Percentiles rank a stretch among this genome's conserved stretches.
These are phyloP conservation scores for Bambusicola thoracicus DNA, from an alignment of 2,113 vertebrate species.

Conservation along the genomic window DNA sequence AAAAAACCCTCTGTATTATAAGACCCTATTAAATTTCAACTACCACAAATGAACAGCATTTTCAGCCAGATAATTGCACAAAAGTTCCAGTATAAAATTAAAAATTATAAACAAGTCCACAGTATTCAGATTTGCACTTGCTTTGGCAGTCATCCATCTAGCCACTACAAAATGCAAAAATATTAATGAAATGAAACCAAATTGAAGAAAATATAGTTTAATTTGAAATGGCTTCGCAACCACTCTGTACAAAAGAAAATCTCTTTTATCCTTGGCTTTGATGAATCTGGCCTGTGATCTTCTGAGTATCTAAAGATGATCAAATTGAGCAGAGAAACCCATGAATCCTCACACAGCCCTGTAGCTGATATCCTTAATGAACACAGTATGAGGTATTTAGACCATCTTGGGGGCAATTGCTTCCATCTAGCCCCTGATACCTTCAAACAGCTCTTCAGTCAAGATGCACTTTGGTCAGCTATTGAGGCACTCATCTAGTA, in stretches of 20 bases:
- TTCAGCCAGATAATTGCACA: background rate
- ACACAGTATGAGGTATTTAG: constrained; percentile 57
- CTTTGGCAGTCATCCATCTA: background rate
- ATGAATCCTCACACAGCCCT: constrained; percentile 22
- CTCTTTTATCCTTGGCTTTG: constrained; percentile 57
- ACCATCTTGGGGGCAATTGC: constrained; percentile 42
- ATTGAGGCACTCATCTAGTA: background rate
- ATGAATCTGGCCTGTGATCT: constrained; percentile 60
- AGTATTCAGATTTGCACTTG: background rate
- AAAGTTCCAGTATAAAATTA: background rate
- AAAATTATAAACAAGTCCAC: background rate
- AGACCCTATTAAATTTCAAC: background rate
- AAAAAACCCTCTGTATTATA: background rate
- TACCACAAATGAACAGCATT: background rate
- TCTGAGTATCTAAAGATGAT: constrained; percentile 37
- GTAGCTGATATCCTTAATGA: constrained; percentile 57
- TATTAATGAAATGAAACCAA: background rate
- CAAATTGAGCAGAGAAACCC: constrained; percentile 43
- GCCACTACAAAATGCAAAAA: background rate
- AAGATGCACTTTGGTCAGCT: background rate
- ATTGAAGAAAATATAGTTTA: constrained; percentile 37
- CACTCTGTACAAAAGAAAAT: constrained; percentile 31
- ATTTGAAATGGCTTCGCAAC: constrained; percentile 35
- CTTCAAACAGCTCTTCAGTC: constrained; percentile 51
- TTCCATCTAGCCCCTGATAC: constrained; percentile 19